These are phyloP conservation scores for Gryllus longicercus DNA, from an alignment of 2,888 invertebrate species.

Conservation along the genomic window DNA sequence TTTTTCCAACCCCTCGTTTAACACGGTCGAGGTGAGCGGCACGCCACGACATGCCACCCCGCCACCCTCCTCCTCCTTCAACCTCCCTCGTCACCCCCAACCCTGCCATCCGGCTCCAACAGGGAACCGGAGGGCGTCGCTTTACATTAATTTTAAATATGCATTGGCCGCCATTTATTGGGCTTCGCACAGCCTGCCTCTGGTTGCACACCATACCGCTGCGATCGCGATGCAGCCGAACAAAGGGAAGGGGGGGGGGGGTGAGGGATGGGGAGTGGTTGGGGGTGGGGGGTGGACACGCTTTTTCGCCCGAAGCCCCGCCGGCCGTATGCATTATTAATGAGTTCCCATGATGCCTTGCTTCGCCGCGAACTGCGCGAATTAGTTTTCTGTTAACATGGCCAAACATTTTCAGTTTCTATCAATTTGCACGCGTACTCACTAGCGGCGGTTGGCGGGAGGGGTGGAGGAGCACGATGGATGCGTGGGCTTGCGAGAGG, in stretches of 20 bases:
- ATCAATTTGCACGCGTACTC: background rate
- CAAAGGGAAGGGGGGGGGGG: background rate
- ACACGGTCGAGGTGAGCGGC: constrained; percentile 36
- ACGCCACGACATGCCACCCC: constrained; percentile 23
- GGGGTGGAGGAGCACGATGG: background rate
- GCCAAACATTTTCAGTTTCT: constrained; percentile 20
- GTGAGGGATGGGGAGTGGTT: background rate
- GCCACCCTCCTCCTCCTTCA: background rate
- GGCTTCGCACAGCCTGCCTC: background rate
- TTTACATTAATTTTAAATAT: constrained; percentile 36
- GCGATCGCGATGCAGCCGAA: no score
- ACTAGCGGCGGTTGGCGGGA: no score
- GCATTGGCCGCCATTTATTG: constrained; percentile 23
- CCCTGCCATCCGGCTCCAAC: background rate
- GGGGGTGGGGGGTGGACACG: background rate
- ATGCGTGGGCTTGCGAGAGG: background rate
- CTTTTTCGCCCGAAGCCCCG: background rate
- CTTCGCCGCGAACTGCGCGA: background rate
- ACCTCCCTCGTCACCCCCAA: background rate
- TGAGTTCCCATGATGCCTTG: constrained; percentile 17
- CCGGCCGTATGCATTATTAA: constrained; percentile 3
- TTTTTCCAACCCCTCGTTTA: constrained; percentile 5
- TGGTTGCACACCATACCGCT: background rate
- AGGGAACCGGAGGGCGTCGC: constrained; percentile 22
- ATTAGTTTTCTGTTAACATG: constrained; percentile 26